Evolutionary conservation across 2,888 invertebrate species (phyloP).

Genomic region (Pegoplata infirma): DNA sequence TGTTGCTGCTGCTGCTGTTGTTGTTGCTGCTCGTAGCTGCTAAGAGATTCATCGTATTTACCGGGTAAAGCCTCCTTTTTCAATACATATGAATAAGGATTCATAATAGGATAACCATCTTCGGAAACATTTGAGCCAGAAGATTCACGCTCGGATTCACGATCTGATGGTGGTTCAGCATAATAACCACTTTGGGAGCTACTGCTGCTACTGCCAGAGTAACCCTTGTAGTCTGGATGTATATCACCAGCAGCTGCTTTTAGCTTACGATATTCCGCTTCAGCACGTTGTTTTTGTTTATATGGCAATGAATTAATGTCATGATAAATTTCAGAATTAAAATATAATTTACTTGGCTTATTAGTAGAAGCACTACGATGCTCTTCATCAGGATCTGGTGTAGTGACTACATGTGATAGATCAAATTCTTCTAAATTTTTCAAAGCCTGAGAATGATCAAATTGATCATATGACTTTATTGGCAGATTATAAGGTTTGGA

Average conservation of each 20-base stretch:
- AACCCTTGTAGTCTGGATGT: constrained; percentile 73
- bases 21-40: constrained; percentile 62
- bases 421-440: constrained; percentile 77
- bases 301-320: constrained; percentile 77
- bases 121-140: constrained; percentile 63
- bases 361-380: constrained; percentile 57
- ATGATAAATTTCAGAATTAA: constrained; percentile 77
- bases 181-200: constrained; percentile 69
- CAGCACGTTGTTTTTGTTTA: constrained; percentile 68
- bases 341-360: constrained; percentile 74
- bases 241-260: constrained; percentile 63
- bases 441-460: constrained; percentile 75
- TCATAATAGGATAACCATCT: constrained; percentile 73
- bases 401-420: constrained; percentile 73
- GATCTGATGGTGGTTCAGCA: constrained; percentile 70
- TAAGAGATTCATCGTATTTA: constrained; percentile 69
- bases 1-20: constrained; percentile 63
- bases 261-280: constrained; percentile 65
- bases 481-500: constrained; percentile 73
- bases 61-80: constrained; percentile 71
- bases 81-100: constrained; percentile 74
- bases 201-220: constrained; percentile 37
- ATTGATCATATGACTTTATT: constrained; percentile 70
- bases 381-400: constrained; percentile 68
- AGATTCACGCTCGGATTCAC: constrained; percentile 56